A percentile compares a stretch with the other conserved stretches of the same genome.
Evolutionary conservation across 2,797 vertebrate genomes (phyloP).

Genomic region (Diceros bicornis): DNA sequence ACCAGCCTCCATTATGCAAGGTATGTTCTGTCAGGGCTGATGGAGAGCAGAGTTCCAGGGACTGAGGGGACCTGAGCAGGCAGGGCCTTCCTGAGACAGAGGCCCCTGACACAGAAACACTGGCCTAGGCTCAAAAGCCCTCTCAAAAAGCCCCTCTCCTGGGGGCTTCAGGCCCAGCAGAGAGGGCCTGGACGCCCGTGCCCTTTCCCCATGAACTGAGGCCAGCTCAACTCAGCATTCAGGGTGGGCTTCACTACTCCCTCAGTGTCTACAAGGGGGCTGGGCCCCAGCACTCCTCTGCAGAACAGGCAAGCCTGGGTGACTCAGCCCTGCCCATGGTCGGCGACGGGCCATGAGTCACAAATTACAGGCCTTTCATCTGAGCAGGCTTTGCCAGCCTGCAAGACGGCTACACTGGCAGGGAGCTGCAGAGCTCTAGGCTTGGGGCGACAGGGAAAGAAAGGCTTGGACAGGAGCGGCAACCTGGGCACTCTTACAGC

Average conservation of each 20-base stretch:
- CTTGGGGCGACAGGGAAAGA: not conserved
- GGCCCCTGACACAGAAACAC: rapidly evolving
- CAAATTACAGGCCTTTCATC: slow-evolving; percentile 67
- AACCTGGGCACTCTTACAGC: not conserved
- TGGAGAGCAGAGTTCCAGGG: not conserved
- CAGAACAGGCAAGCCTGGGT: slow-evolving; percentile 37
- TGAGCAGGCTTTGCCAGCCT: slow-evolving; percentile 50
- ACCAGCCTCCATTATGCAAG: not conserved
- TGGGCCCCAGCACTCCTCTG: not conserved
- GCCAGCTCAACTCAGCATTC: not conserved
- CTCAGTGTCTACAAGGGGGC: not conserved
- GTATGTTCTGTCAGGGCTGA: not conserved
- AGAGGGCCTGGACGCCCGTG: not conserved
- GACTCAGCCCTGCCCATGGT: slow-evolving; percentile 68
- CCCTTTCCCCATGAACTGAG: not conserved
- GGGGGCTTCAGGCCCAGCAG: too few relatives aligned
- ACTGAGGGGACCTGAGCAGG: too few relatives aligned
- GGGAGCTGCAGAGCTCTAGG: not conserved
- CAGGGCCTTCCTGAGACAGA: not conserved
- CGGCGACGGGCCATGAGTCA: slow-evolving; percentile 71
- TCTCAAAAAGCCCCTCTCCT: not conserved
- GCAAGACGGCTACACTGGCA: not conserved
- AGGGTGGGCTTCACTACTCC: not conserved
- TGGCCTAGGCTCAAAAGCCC: not conserved
- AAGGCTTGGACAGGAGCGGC: not conserved